Evolutionary conservation across 2,113 vertebrate species (phyloP), one percentile per base, ranked within the genome.

Genomic region (Marmota monax): DNA sequence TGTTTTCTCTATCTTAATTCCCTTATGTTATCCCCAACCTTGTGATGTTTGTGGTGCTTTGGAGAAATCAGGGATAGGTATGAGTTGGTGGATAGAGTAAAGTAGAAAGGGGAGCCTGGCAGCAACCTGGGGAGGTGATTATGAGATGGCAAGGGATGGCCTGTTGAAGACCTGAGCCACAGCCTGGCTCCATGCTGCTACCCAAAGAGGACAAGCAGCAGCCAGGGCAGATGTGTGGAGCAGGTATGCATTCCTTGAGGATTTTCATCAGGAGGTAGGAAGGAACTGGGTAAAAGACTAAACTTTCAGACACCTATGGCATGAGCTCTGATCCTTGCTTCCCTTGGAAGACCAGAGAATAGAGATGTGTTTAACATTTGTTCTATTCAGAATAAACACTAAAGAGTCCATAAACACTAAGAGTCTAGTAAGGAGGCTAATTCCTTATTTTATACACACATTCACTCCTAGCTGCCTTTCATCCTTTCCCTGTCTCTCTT

Each of bases 91-190:
- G 25, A 4, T 37, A 76, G 51, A 67, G 48, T 20, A 25, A 23
- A 74, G 20, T 32, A 80, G 56, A 58, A 18, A 74, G 20, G 8
- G 48, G 58, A 86, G 29, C 18, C 51, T 5, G n/a, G 29, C 23
- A 37, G 74, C 39, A 69, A 20, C n/a, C 37, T 16, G 7, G 53
- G 72, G 16, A 34, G 2, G 23, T 67, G 22, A 14, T 61, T 12
- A 37, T 32, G 32, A 61, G 48, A 23, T 0, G 1, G 13, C 20
- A 27, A 27, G 7, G 7, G 8, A 10, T 48, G 9, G 12, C 23
- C 23, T 78, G 53, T 61, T 17, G n/a, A 80, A 58, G 34, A 4
- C 22, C 20, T 3, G 27, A 77, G 77, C 29, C 9, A 17, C 25
- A 37, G n/a, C 67, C 72, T 61, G 29, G 12, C 37, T 82, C 90